phyloP scores from a whole-genome alignment of 2,113 vertebrate species.

The Apteryx mantelli region DNA sequence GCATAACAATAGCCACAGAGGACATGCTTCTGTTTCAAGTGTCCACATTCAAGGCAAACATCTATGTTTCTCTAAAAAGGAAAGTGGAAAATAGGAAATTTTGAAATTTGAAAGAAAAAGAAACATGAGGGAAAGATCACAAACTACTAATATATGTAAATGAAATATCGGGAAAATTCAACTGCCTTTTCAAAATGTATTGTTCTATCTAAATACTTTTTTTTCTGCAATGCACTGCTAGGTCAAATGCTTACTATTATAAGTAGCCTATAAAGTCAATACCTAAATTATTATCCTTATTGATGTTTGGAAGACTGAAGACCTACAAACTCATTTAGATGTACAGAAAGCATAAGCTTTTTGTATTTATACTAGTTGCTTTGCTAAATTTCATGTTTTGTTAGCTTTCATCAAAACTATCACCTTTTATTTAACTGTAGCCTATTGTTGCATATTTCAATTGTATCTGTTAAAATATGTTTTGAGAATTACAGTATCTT shows the following conservation, averaged over 20 bases:
- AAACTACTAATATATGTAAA: neutral
- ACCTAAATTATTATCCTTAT: neutral
- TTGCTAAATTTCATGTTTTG: neutral
- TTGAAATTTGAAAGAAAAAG: neutral
- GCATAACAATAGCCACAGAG: slow-evolving; percentile 92
- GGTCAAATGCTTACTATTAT: neutral
- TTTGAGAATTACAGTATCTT: neutral
- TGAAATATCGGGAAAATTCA: neutral
- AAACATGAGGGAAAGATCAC: neutral
- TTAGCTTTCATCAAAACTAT: neutral
- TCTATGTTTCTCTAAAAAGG: slow-evolving; percentile 87
- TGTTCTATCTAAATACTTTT: neutral
- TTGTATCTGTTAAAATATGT: rapidly evolving
- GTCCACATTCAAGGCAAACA: slow-evolving; percentile 90
- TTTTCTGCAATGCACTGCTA: neutral
- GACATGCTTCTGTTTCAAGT: slow-evolving; percentile 91
- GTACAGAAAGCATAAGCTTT: neutral
- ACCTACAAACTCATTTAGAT: neutral
- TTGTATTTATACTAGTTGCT: neutral
- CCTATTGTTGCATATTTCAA: neutral
- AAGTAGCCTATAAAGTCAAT: neutral
- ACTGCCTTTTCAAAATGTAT: neutral
- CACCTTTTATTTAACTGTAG: neutral
- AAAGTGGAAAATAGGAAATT: neutral
- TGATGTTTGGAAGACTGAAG: neutral